phyloP scores from a whole-genome alignment of 2,113 vertebrate genomes.

The Calidris pygmaea region DNA sequence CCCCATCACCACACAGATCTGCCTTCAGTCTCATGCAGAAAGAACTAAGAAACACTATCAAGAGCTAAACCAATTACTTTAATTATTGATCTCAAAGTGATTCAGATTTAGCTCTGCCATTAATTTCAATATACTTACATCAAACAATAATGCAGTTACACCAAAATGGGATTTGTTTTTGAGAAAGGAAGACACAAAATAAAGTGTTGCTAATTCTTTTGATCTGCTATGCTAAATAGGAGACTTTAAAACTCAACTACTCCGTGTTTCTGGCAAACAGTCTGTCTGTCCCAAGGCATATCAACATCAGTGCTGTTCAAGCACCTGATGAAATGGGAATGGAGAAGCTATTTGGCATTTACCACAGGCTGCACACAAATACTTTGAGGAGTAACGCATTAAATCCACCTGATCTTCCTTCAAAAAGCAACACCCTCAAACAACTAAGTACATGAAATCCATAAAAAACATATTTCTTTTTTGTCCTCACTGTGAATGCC shows the following conservation, averaged over 20 bases:
- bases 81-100: conserved; percentile 36
- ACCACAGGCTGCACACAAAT: not conserved
- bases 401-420: not conserved
- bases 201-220: not conserved
- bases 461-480: not conserved
- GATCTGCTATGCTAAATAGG: not conserved
- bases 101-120: not conserved
- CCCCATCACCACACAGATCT: not conserved
- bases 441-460: not conserved
- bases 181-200: not conserved
- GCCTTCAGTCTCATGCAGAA: not conserved
- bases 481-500: not conserved
- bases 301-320: not conserved
- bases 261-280: not conserved
- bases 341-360: not conserved
- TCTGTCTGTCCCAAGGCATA: not conserved
- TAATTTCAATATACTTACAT: not conserved
- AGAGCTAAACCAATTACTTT: conserved; percentile 22
- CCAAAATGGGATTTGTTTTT: not conserved
- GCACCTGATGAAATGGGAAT: not conserved
- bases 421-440: not conserved
- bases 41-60: not conserved
- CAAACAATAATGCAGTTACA: not conserved
- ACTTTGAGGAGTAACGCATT: not conserved
- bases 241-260: not conserved